Percentiles rank a stretch among this genome's conserved stretches.
These are phyloP conservation scores for Merluccius polli DNA, from an alignment of 2,797 vertebrate genomes.

Conservation along the genomic window DNA sequence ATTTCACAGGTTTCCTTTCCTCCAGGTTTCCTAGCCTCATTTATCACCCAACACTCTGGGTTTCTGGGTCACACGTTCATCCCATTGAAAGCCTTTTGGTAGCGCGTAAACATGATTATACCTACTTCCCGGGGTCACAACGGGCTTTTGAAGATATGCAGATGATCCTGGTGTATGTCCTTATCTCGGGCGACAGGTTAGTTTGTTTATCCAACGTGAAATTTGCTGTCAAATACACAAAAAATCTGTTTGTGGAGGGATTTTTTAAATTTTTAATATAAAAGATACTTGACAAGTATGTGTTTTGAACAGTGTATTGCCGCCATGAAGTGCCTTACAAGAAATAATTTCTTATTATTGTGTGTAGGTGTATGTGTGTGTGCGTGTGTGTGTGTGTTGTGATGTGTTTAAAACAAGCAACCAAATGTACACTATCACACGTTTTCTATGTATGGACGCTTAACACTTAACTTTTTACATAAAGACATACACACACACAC, in stretches of 20 bases:
- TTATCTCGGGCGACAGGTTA: not conserved
- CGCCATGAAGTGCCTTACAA: too few relatives aligned
- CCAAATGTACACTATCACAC: not conserved
- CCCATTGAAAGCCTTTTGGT: not conserved
- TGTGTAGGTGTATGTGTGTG: too few relatives aligned
- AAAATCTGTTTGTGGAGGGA: not conserved
- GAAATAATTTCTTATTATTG: too few relatives aligned
- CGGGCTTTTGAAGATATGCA: too few relatives aligned
- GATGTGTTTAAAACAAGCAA: not conserved
- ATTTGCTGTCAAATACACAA: not conserved
- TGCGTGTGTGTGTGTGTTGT: too few relatives aligned
- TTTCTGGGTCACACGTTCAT: not conserved
- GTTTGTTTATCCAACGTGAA: not conserved
- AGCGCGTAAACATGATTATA: not conserved
- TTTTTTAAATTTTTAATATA: too few relatives aligned
- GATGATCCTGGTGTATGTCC: not conserved
- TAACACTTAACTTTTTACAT: not conserved
- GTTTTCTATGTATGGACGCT: not conserved
- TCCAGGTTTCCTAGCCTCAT: not conserved
- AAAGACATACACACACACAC: conserved; percentile 3
- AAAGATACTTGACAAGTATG: too few relatives aligned
- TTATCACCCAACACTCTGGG: not conserved
- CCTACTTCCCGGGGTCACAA: not conserved
- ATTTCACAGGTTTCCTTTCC: not conserved
- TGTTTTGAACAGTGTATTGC: too few relatives aligned